These are phyloP conservation scores for Myzus persicae DNA, from an alignment of 1,140 invertebrate species.

Conservation along the genomic window DNA sequence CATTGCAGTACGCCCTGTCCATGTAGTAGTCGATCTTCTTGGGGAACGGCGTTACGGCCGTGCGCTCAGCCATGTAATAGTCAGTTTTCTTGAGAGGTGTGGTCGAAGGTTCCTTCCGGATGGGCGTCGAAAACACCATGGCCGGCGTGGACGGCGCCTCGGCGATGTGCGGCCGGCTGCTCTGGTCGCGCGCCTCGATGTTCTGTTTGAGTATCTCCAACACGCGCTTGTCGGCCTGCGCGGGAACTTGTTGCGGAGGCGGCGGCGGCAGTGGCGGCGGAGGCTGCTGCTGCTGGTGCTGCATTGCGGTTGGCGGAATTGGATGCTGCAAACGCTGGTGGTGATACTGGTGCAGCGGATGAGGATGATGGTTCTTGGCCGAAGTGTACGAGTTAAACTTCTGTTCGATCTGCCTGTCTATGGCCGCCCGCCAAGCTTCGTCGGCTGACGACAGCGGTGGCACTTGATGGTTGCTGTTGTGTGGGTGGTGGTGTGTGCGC, in stretches of 20 bases:
- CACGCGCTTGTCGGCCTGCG: constrained; percentile 71
- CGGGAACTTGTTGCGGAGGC: neutral
- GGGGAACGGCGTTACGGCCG: constrained; percentile 38
- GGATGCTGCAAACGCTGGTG: neutral
- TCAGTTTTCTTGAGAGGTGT: constrained; percentile 51
- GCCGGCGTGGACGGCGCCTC: constrained; percentile 55
- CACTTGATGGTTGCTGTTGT: neutral
- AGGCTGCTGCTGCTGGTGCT: no score
- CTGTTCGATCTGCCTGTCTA: constrained; percentile 70
- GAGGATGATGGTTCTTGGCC: constrained; percentile 60
- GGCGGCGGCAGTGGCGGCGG: neutral
- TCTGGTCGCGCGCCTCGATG: constrained; percentile 73
- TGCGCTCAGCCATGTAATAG: constrained; percentile 53
- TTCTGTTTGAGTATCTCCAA: constrained; percentile 74
- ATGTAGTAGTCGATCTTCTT: constrained; percentile 50
- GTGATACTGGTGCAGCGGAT: neutral
- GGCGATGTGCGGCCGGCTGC: constrained; percentile 64
- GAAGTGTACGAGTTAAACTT: constrained; percentile 64
- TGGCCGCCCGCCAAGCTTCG: constrained; percentile 68
- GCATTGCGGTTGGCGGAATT: neutral
- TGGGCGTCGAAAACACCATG: constrained; percentile 43
- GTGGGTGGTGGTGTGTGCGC: neutral
- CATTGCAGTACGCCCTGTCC: constrained; percentile 20
- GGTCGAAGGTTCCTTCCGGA: constrained; percentile 23
- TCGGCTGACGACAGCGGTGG: neutral